Percentiles rank a stretch among this genome's conserved stretches.
Conservation (phyloP, 92 coral and sea anemone genomes). For the Ricordea florida region DNA sequence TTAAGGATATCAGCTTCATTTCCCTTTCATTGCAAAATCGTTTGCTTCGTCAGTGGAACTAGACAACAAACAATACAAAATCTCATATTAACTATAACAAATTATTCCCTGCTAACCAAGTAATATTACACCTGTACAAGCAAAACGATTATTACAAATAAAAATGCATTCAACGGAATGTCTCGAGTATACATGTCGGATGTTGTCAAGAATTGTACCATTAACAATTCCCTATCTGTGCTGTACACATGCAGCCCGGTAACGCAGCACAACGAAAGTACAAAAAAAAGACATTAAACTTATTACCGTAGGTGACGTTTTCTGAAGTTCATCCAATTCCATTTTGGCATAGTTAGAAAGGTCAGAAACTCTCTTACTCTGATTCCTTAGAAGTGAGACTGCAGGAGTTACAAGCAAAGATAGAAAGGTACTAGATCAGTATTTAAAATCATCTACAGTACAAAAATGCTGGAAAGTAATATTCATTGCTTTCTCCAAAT, state of each 20-base stretch:
- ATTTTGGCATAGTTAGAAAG: not conserved
- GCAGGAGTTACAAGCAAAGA: not conserved
- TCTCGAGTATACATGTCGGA: no score
- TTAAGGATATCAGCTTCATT: slow-evolving; percentile 36
- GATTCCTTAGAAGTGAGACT: not conserved
- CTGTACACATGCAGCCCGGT: no score
- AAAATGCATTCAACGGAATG: no score
- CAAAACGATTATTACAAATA: no score
- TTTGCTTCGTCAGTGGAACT: slow-evolving; percentile 31
- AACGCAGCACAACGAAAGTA: not conserved
- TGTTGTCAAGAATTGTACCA: no score
- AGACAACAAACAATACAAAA: not conserved
- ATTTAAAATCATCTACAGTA: no score
- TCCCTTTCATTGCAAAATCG: slow-evolving; percentile 30
- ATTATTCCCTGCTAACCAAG: no score
- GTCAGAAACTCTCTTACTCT: slow-evolving; percentile 1
- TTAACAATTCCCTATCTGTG: no score
- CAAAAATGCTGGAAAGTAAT: no score
- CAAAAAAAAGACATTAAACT: not conserved
- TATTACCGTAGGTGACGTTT: slow-evolving; percentile 24
- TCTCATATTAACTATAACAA: no score
- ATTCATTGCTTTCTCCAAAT: no score
- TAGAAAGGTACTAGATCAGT: not conserved
- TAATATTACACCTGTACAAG: no score
- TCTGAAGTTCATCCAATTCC: slow-evolving; percentile 6